These are phyloP conservation scores for Calycopis cecrops DNA, from an alignment of 1,140 invertebrate species.

Conservation along the genomic window DNA sequence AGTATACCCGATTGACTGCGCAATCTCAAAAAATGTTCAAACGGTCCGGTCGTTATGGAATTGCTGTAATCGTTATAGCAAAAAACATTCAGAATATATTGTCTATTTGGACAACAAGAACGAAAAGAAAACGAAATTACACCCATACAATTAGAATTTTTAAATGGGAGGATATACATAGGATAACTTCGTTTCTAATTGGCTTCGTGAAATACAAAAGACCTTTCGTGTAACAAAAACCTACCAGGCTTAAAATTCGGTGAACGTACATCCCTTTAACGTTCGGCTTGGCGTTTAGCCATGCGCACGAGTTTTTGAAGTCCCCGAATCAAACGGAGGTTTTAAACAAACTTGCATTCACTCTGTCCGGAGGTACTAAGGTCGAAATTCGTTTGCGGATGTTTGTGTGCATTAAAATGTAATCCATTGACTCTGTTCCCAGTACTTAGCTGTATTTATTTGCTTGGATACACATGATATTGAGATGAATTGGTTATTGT, in stretches of 20 bases:
- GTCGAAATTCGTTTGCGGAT: background rate
- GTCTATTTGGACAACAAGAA: too few species aligned
- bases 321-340: background rate
- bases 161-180: too few species aligned
- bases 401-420: slow-evolving; percentile 48
- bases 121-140: too few species aligned
- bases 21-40: too few species aligned
- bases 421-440: slow-evolving; percentile 45
- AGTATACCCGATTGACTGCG: too few species aligned
- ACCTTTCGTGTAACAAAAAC: background rate
- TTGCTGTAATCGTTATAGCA: too few species aligned
- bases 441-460: slow-evolving; percentile 57
- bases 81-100: too few species aligned
- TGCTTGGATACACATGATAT: slow-evolving; percentile 51
- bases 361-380: background rate
- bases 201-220: too few species aligned
- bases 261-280: slow-evolving; percentile 1
- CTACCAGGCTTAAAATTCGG: slow-evolving; percentile 1
- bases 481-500: slow-evolving; percentile 18
- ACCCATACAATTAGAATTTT: too few species aligned
- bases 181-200: too few species aligned
- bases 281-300: background rate
- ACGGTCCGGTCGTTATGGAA: too few species aligned
- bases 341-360: slow-evolving; percentile 1
- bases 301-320: background rate